Conservation (phyloP, 2,888 invertebrate species). For the Pediacus dermestoides region DNA sequence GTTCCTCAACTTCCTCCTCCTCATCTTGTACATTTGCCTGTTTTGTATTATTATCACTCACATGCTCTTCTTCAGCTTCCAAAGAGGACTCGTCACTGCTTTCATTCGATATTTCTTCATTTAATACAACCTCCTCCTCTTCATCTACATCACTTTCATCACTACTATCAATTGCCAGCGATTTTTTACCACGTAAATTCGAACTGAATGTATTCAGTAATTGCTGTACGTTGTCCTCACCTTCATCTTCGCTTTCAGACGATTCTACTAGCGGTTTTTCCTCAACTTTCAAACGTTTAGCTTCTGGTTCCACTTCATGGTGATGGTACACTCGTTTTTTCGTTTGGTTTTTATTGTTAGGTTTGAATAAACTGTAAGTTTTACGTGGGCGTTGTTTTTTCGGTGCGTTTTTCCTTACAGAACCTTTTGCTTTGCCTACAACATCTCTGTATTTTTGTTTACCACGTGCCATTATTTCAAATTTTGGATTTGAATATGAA, state of each 20-base stretch:
- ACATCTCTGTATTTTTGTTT: conserved; percentile 35
- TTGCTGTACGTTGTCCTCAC: conserved; percentile 32
- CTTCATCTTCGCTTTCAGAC: conserved; percentile 24
- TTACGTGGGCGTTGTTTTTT: conserved; percentile 26
- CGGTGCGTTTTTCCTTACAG: conserved; percentile 18
- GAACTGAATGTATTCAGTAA: conserved; percentile 34
- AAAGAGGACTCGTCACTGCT: conserved; percentile 24
- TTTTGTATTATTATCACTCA: conserved; percentile 14
- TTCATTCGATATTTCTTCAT: conserved; percentile 41
- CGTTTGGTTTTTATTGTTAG: conserved; percentile 21
- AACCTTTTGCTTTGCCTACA: conserved; percentile 24
- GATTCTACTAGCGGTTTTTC: conserved; percentile 11
- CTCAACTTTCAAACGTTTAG: conserved; percentile 37
- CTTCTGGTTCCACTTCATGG: conserved; percentile 53
- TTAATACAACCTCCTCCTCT: conserved; percentile 41
- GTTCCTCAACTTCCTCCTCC: conserved; percentile 21
- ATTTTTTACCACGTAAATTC: conserved; percentile 24
- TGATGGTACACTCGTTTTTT: conserved; percentile 35
- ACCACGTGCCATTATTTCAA: conserved; percentile 22
- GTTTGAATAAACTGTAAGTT: conserved; percentile 30
- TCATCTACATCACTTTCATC: conserved; percentile 23
- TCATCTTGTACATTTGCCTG: conserved; percentile 18
- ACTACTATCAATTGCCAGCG: conserved; percentile 45
- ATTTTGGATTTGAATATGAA: too few species aligned
- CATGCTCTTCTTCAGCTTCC: conserved; percentile 15